Percentiles rank a stretch among this genome's conserved stretches.
Evolutionary conservation across 2,888 invertebrate species (phyloP).

Genomic region (Drosophila putrida): DNA sequence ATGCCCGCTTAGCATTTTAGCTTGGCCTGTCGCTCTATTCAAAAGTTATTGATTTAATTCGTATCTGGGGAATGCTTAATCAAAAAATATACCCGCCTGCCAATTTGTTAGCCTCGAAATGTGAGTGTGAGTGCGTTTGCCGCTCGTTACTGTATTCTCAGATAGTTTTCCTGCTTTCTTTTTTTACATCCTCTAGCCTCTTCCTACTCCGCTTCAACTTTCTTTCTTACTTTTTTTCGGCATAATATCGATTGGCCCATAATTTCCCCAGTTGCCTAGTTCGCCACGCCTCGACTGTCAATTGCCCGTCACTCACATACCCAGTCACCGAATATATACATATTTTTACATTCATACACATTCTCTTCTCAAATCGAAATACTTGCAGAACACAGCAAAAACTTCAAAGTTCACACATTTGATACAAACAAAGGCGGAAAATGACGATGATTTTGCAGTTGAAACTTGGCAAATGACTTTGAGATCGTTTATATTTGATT

Average conservation of each 20-base stretch:
- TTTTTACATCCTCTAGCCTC: slow-evolving; percentile 3
- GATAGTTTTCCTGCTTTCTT: slow-evolving; percentile 43
- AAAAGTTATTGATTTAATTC: slow-evolving; percentile 79
- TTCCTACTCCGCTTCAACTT: too few relatives aligned
- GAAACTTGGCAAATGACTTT: neutral
- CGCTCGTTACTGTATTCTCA: slow-evolving; percentile 41
- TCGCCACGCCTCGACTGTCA: slow-evolving; percentile 44
- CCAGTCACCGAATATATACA: slow-evolving; percentile 1
- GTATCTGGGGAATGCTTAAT: slow-evolving; percentile 79
- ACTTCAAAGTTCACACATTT: slow-evolving; percentile 3
- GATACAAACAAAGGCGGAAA: neutral
- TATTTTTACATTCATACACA: neutral
- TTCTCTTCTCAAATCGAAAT: neutral
- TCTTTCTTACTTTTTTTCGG: neutral
- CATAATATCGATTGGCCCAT: slow-evolving; percentile 55
- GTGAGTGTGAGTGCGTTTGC: slow-evolving; percentile 22
- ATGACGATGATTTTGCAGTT: neutral
- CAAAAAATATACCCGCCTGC: slow-evolving; percentile 65
- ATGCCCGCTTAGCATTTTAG: slow-evolving; percentile 44
- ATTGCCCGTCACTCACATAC: slow-evolving; percentile 36
- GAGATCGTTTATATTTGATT: neutral
- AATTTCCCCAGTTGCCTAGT: slow-evolving; percentile 52
- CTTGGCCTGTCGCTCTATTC: slow-evolving; percentile 45
- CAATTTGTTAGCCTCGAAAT: slow-evolving; percentile 60
- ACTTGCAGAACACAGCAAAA: neutral